A percentile compares a stretch with the other conserved stretches of the same genome.
Evolutionary conservation across 1,140 invertebrate species (phyloP).

Genomic region (Drosophila equinoxialis): DNA sequence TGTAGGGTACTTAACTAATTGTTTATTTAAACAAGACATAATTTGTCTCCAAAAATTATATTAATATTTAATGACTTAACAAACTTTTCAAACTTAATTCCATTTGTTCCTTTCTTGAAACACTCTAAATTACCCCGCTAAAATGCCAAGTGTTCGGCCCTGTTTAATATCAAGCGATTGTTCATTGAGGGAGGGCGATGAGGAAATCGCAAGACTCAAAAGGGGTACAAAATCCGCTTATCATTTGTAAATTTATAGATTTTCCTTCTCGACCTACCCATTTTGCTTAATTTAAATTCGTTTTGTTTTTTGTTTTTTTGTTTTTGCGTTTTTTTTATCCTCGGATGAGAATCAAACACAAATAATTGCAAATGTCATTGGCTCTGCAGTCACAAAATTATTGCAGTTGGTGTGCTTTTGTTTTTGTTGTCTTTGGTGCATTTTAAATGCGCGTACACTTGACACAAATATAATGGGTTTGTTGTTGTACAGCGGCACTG

Average conservation of each 20-base stretch:
- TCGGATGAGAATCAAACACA: not conserved
- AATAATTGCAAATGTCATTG: not conserved
- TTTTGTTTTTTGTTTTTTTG: no score
- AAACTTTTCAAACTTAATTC: no score
- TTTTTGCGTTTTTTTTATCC: not conserved
- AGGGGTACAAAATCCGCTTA: constrained; percentile 1
- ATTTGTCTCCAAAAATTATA: no score
- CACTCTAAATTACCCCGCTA: not conserved
- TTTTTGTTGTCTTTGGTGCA: constrained; percentile 40
- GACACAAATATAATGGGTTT: constrained; percentile 48
- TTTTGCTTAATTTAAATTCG: not conserved
- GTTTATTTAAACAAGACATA: no score
- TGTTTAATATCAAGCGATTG: not conserved
- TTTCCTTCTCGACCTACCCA: not conserved
- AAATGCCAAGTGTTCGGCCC: not conserved
- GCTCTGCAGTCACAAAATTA: not conserved
- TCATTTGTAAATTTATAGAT: constrained; percentile 2
- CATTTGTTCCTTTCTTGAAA: not conserved
- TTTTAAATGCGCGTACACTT: constrained; percentile 44
- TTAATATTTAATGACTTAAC: no score
- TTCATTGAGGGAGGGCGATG: not conserved
- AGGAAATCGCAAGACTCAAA: not conserved
- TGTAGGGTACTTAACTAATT: no score
- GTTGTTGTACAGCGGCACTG: constrained; percentile 47
- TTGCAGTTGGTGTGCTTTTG: not conserved